A percentile compares a stretch with the other conserved stretches of the same genome.
These are phyloP conservation scores for Podarcis siculus DNA, from an alignment of 2,797 vertebrate species.

Conservation along the genomic window DNA sequence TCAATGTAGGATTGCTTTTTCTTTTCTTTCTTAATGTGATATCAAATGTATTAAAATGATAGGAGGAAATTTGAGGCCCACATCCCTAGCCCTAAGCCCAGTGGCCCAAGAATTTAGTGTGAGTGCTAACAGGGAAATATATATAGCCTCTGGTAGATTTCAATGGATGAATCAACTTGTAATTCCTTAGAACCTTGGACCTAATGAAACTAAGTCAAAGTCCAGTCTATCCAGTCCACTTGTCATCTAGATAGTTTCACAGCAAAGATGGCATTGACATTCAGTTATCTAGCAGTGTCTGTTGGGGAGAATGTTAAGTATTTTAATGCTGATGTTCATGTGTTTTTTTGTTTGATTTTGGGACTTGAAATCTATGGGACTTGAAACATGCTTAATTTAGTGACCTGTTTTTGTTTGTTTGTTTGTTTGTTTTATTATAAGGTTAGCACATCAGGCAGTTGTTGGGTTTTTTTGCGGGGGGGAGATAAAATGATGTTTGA, in stretches of 20 bases:
- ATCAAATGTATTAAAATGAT: not conserved
- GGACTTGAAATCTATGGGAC: not conserved
- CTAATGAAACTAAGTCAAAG: not conserved
- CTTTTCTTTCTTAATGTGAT: not conserved
- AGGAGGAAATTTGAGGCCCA: not conserved
- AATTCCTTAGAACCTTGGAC: not conserved
- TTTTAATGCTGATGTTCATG: not conserved
- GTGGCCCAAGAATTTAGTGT: not conserved
- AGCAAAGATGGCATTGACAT: not conserved
- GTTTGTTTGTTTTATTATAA: not conserved
- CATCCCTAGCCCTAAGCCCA: not conserved
- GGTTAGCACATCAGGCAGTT: not conserved
- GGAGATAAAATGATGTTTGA: not conserved
- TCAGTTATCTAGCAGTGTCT: not conserved
- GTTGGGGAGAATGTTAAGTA: not conserved
- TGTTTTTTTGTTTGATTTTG: not conserved
- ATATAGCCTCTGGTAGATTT: not conserved
- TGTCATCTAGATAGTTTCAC: not conserved
- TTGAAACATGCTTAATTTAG: not conserved
- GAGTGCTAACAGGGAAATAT: not conserved
- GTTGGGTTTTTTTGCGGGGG: not conserved
- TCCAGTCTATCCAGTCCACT: too few relatives aligned
- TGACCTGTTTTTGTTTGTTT: not conserved
- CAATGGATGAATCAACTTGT: not conserved
- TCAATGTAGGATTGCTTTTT: not conserved